Evolutionary conservation across 2,797 vertebrate genomes (phyloP).

Genomic region (Catharus ustulatus): DNA sequence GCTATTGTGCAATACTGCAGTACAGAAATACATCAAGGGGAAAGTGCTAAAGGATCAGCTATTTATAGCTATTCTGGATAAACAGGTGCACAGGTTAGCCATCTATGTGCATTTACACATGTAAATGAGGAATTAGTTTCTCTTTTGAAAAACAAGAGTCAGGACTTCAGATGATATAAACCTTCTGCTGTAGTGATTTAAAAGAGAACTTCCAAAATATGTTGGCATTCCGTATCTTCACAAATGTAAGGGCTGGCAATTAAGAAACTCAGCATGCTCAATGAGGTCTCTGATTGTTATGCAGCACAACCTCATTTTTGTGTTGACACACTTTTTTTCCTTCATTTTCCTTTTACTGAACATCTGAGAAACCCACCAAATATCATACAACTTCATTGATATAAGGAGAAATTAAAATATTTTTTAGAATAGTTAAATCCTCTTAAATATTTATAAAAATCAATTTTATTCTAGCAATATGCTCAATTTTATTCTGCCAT

Average conservation of each 20-base stretch:
- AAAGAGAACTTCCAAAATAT: neutral
- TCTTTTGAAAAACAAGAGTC: neutral
- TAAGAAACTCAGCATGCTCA: neutral
- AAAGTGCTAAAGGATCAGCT: neutral
- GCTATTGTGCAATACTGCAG: accelerated
- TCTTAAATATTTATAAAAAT: neutral
- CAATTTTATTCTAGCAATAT: neutral
- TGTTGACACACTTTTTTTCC: neutral
- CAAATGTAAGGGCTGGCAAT: neutral
- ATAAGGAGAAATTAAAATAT: neutral
- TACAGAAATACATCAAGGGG: neutral
- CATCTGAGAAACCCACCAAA: neutral
- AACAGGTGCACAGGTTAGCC: neutral
- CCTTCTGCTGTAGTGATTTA: neutral
- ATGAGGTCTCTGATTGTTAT: neutral
- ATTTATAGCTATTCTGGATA: neutral
- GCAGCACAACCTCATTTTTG: neutral
- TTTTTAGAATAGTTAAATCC: neutral
- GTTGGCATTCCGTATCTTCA: neutral
- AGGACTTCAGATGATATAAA: neutral
- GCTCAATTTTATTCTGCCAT: neutral
- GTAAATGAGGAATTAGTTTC: neutral
- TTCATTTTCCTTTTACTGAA: neutral
- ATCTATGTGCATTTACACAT: neutral
- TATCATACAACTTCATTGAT: neutral